Percentiles rank a stretch among this genome's conserved stretches.
Conservation (phyloP, 2,113 vertebrate genomes). For the Callopanchax toddi region DNA sequence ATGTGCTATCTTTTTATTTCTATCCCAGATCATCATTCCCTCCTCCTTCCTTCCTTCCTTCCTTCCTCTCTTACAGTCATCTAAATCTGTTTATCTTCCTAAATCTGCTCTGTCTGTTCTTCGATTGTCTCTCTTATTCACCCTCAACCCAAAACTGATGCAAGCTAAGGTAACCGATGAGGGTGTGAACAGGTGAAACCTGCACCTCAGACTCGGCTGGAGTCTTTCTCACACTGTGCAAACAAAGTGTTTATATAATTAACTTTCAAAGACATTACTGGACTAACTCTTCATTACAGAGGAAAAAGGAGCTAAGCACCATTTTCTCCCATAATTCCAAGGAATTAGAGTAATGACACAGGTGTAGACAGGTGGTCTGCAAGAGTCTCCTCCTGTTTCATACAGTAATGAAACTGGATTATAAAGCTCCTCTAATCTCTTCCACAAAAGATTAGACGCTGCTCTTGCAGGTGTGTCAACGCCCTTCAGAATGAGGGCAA, state of each 20-base stretch:
- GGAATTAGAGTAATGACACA: conserved; percentile 71
- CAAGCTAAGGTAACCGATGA: conserved; percentile 55
- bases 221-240: conserved; percentile 25
- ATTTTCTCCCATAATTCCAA: conserved; percentile 45
- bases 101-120: conserved; percentile 57
- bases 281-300: conserved; percentile 43
- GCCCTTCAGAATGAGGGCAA: conserved; percentile 15
- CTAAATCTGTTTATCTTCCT: conserved; percentile 55
- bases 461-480: conserved; percentile 38
- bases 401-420: conserved; percentile 70
- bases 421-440: conserved; percentile 68
- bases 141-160: conserved; percentile 52
- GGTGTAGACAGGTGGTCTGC: conserved; percentile 57
- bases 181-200: conserved; percentile 61
- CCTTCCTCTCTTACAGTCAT: conserved; percentile 23
- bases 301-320: conserved; percentile 44
- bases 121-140: conserved; percentile 34
- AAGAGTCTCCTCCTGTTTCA: conserved; percentile 61
- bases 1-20: conserved; percentile 9
- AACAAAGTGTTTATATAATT: conserved; percentile 64
- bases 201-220: conserved; percentile 24
- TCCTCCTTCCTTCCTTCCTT: conserved; percentile 16
- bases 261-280: conserved; percentile 56
- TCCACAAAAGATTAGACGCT: conserved; percentile 54
- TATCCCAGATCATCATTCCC: neutral